Base-by-base conservation (phyloP, 2,113 vertebrate genomes). In the Coracopsis vasa region DNA sequence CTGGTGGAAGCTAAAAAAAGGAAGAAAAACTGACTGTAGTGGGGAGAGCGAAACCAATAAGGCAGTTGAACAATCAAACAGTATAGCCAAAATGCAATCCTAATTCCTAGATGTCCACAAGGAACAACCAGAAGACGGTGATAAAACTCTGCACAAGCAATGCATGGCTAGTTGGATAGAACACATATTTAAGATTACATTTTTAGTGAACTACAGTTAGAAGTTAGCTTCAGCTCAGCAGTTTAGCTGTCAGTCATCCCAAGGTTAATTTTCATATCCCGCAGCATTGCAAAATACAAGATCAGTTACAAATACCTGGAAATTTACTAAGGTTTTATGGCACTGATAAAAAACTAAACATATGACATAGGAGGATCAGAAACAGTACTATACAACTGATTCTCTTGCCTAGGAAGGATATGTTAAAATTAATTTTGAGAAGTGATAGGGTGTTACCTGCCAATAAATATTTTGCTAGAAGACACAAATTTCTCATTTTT, bases 1-100 rank as follows among this genome's bases (percentile, higher is more conserved):
- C 2, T 12, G 10, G 7, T 39, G 3, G 6, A 75, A 90, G 18
- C 35, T 39, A 29, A 33, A 11, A 41, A 50, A 35, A 27, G 1
- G 7, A n/a, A 18, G 2, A 2, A 45, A 45, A 87, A 1, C 3
- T 9, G 25, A 14, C 10, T 7, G 6, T n/a, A 73, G 7, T 2
- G 77, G 3, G 12, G 8, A 73, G 5, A 53, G 1, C 13, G 58
- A 78, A 92, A 92, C n/a, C 28, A 81, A 17, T 66, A 58, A 64
- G 45, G 13, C 15, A 75, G 27, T 11, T 66, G 13, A 70, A 37
- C 15, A 70, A 41, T 45, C 10, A 80, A 89, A 69, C 28, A 80
- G 7, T 10, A 53, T 0, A 74, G 28, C 6, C 25, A 78, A 92
- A 94, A 65, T 1, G 1, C 4, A 25, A 23, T 24, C 23, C 24